These are phyloP conservation scores for Simalia tracyae DNA, from an alignment of 2,797 vertebrate species.

Conservation along the genomic window DNA sequence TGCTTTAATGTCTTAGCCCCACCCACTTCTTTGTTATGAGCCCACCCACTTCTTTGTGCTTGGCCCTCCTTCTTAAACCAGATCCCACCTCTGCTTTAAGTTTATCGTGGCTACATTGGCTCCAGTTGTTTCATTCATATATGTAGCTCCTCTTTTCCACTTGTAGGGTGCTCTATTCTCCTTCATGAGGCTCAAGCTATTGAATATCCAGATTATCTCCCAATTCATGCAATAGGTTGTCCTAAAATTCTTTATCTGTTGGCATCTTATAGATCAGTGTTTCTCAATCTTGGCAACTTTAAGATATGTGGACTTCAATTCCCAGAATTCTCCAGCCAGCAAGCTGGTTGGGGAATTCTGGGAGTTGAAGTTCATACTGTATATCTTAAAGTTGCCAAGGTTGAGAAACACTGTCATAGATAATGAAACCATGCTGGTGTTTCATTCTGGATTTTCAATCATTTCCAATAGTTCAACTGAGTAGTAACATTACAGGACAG, in stretches of 20 bases:
- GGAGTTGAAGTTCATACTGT: neutral
- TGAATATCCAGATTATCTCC: neutral
- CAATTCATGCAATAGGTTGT: neutral
- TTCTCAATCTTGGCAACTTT: neutral
- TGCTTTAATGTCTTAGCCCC: neutral
- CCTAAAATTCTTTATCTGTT: neutral
- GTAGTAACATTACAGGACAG: constrained; percentile 10
- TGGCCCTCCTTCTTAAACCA: neutral
- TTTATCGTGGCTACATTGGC: neutral
- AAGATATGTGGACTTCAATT: neutral
- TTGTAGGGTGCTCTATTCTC: neutral
- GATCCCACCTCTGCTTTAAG: neutral
- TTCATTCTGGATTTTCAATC: neutral
- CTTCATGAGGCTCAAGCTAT: neutral
- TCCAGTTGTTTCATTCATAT: neutral
- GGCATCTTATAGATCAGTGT: neutral
- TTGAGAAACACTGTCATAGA: neutral
- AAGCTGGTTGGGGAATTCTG: neutral
- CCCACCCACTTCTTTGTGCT: neutral
- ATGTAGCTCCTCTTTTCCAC: neutral
- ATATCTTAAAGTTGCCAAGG: neutral
- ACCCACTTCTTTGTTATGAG: neutral
- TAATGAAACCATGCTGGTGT: neutral
- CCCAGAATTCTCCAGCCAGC: neutral
- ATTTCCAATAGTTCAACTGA: neutral